A percentile compares a stretch with the other conserved stretches of the same genome.
phyloP scores from a whole-genome alignment of 1,140 invertebrate genomes.

The Ceratitis capitata region DNA sequence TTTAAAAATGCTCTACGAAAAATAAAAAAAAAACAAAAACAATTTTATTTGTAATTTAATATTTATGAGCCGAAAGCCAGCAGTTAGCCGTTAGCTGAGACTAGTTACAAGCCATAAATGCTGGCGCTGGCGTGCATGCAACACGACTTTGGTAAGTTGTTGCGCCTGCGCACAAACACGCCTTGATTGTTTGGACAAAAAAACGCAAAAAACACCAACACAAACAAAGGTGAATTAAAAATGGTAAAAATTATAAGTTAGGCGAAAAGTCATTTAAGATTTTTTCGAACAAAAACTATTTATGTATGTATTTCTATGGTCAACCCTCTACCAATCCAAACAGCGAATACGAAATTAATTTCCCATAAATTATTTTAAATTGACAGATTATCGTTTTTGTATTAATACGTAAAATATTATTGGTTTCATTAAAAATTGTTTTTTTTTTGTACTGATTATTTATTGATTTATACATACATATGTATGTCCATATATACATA shows the following conservation, averaged over 20 bases:
- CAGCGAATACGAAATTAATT: conserved; percentile 1
- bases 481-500: neutral
- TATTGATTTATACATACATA: neutral
- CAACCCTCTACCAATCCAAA: neutral
- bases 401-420: conserved; percentile 27
- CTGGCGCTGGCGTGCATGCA: neutral
- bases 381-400: conserved; percentile 35
- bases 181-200: neutral
- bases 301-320: too few species aligned
- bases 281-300: neutral
- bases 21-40: neutral
- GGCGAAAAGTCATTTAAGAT: neutral
- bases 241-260: neutral
- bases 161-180: conserved; percentile 2
- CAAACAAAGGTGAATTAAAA: neutral
- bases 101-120: neutral
- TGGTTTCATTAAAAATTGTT: neutral
- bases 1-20: conserved; percentile 17
- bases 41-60: conserved; percentile 22
- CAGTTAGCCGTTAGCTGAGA: neutral
- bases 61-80: neutral
- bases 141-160: neutral
- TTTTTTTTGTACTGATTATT: neutral
- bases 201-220: neutral
- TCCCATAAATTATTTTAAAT: conserved; percentile 35